These are phyloP conservation scores for Cyprinodon brontotheroides DNA, from an alignment of 2,113 vertebrate species.

Conservation along the genomic window DNA sequence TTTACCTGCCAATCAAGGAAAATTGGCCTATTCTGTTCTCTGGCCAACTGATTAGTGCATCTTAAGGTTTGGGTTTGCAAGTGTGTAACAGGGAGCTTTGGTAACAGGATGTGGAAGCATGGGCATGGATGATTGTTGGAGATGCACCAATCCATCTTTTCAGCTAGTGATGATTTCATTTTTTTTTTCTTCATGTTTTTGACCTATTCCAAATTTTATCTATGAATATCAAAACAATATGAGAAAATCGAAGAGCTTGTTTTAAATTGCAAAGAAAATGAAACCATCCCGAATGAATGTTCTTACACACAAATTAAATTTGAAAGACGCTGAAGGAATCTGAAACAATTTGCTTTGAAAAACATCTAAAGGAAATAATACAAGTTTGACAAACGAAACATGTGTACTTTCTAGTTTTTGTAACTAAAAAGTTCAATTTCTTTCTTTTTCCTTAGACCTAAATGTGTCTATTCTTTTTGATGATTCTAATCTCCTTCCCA, in stretches of 20 bases:
- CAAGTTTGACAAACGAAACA: slow-evolving; percentile 7
- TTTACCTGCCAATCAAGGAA: background rate
- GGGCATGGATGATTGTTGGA: too few species aligned
- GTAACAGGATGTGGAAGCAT: too few species aligned
- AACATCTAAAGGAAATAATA: slow-evolving; percentile 27
- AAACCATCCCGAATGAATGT: too few species aligned
- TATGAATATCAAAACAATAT: too few species aligned
- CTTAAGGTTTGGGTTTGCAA: background rate
- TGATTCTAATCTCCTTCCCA: slow-evolving; percentile 81
- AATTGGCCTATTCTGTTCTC: background rate
- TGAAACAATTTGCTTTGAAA: slow-evolving; percentile 36
- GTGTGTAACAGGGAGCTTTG: background rate
- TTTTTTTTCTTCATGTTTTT: too few species aligned
- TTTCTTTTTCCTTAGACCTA: slow-evolving; percentile 79
- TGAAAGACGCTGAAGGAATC: slow-evolving; percentile 48
- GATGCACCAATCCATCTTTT: too few species aligned
- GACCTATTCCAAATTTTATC: too few species aligned
- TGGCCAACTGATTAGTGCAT: background rate
- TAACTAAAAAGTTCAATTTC: slow-evolving; percentile 62
- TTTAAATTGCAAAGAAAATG: too few species aligned
- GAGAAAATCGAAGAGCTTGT: too few species aligned
- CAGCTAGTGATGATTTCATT: too few species aligned
- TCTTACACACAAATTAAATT: slow-evolving; percentile 31
- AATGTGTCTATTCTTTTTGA: slow-evolving; percentile 67
- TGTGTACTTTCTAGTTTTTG: slow-evolving; percentile 11